A percentile compares a stretch with the other conserved stretches of the same genome.
These are phyloP conservation scores for Globia sparganii DNA, from an alignment of 2,888 invertebrate species.

Conservation along the genomic window DNA sequence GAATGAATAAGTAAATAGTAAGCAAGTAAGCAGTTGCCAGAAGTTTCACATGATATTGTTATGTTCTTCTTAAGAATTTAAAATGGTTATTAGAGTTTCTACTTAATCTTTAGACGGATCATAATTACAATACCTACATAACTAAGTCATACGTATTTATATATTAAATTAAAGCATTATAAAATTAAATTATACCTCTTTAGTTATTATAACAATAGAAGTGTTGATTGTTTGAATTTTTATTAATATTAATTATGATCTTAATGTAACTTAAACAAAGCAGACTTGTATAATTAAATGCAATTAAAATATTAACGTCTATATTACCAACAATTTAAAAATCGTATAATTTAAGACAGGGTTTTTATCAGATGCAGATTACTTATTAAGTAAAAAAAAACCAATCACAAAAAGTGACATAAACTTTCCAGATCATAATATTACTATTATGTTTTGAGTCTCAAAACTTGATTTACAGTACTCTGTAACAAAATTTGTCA, in stretches of 20 bases:
- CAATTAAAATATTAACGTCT: background rate
- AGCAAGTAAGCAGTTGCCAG: slow-evolving; percentile 14
- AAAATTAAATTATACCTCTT: background rate
- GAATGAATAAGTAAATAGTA: slow-evolving; percentile 6
- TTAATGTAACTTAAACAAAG: background rate
- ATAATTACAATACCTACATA: background rate
- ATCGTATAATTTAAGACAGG: background rate
- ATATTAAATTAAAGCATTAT: background rate
- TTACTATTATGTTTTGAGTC: background rate
- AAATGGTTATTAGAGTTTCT: background rate
- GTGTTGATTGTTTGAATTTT: background rate
- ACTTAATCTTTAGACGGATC: background rate
- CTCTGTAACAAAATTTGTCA: background rate
- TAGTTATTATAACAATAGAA: background rate
- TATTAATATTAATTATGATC: background rate
- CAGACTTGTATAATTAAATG: background rate
- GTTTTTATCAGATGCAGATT: background rate
- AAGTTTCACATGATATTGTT: slow-evolving; percentile 9
- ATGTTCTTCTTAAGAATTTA: slow-evolving; percentile 6
- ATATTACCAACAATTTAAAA: background rate
- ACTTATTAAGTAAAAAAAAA: background rate
- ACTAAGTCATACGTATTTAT: background rate
- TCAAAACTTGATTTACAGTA: background rate
- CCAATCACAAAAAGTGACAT: background rate
- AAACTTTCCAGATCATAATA: background rate